These are phyloP conservation scores for Halichoeres trimaculatus DNA, from an alignment of 2,113 vertebrate genomes.

Conservation along the genomic window DNA sequence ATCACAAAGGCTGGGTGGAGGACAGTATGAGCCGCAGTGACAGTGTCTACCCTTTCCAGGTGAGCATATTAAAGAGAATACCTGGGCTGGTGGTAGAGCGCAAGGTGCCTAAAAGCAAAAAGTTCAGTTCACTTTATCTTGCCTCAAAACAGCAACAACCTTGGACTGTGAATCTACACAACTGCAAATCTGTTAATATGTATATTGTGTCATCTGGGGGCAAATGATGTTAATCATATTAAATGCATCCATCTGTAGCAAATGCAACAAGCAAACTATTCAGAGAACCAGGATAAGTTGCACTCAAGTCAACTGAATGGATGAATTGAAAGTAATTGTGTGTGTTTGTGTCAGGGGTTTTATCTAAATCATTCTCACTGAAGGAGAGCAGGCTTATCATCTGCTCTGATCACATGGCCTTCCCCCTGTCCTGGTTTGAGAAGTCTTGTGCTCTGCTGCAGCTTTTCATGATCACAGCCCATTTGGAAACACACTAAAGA, in stretches of 20 bases:
- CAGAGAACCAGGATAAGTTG: conserved; percentile 54
- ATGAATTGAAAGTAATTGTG: conserved; percentile 57
- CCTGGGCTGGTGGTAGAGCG: not conserved
- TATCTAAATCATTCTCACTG: conserved; percentile 60
- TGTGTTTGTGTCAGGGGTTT: conserved; percentile 32
- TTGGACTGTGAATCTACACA: not conserved
- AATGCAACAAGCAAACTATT: conserved; percentile 56
- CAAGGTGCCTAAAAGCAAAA: not conserved
- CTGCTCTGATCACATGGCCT: conserved; percentile 62
- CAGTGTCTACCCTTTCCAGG: conserved; percentile 97
- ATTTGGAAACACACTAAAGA: conserved; percentile 13
- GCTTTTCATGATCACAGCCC: conserved; percentile 38
- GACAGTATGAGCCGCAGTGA: conserved; percentile 94
- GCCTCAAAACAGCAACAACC: not conserved
- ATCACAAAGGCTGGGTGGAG: conserved; percentile 98
- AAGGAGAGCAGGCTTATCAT: conserved; percentile 60
- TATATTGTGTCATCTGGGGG: not conserved
- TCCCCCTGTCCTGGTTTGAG: conserved; percentile 60
- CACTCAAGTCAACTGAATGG: conserved; percentile 20
- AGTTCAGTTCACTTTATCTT: not conserved
- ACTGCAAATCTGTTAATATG: not conserved
- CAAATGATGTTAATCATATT: conserved; percentile 31
- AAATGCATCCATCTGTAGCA: conserved; percentile 42
- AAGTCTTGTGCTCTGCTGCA: conserved; percentile 53
- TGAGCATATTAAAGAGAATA: conserved; percentile 73